Evolutionary conservation across 2,888 invertebrate genomes (phyloP).

Genomic region (Hydrotaea cyrtoneurina): DNA sequence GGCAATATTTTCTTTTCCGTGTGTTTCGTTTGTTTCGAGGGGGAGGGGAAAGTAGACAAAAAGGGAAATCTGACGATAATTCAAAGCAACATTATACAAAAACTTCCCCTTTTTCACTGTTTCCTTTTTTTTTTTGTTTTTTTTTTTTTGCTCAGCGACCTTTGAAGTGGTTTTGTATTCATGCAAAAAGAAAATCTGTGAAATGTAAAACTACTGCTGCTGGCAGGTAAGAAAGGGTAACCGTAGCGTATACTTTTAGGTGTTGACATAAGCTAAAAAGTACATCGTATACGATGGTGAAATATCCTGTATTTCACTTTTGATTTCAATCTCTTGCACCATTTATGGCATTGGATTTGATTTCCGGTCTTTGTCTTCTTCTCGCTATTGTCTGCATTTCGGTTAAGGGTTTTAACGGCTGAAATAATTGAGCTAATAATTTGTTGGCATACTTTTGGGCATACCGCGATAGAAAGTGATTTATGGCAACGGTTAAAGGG

Average conservation of each 20-base stretch:
- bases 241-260: constrained; percentile 10
- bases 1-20: constrained; percentile 21
- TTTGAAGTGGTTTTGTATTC: constrained; percentile 17
- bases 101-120: constrained; percentile 8
- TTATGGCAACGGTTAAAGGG: too few relatives aligned
- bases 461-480: too few relatives aligned
- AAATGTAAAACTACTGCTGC: constrained; percentile 17
- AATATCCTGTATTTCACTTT: background rate
- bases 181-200: constrained; percentile 1
- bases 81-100: constrained; percentile 47
- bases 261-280: background rate
- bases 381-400: too few relatives aligned
- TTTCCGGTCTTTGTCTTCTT: background rate
- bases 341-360: background rate
- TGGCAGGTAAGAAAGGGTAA: background rate
- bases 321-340: background rate
- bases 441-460: background rate
- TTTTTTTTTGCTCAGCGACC: background rate
- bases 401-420: background rate
- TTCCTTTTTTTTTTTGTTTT: background rate
- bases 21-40: background rate
- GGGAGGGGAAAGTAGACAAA: background rate
- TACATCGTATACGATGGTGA: too few relatives aligned
- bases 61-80: constrained; percentile 41
- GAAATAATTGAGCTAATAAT: background rate